These are phyloP conservation scores for Chrysolina americana DNA, from an alignment of 2,888 invertebrate genomes.

Conservation along the genomic window DNA sequence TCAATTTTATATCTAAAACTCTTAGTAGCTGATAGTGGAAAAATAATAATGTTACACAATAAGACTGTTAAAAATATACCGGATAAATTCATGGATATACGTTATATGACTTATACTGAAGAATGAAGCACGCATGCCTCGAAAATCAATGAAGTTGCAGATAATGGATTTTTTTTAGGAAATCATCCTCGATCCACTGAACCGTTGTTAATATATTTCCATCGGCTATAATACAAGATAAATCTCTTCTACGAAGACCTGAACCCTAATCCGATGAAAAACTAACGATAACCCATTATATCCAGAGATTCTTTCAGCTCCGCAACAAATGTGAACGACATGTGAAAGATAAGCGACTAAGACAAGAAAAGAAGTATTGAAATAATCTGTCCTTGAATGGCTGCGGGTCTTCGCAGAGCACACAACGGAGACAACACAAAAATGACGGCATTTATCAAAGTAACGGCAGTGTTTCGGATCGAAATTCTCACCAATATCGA, in stretches of 20 bases:
- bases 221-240: slow-evolving; percentile 7
- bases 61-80: too few species aligned
- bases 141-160: too few species aligned
- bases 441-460: slow-evolving; percentile 45
- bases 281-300: slow-evolving; percentile 40
- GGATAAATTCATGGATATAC: too few species aligned
- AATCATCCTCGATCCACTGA: background rate
- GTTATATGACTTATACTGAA: too few species aligned
- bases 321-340: slow-evolving; percentile 42
- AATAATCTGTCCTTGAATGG: slow-evolving; percentile 44
- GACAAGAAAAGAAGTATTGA: slow-evolving; percentile 46
- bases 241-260: background rate
- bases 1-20: too few species aligned
- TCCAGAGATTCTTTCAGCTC: slow-evolving; percentile 35
- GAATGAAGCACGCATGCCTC: too few species aligned
- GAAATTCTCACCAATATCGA: slow-evolving; percentile 38
- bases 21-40: too few species aligned
- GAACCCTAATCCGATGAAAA: slow-evolving; percentile 27
- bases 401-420: slow-evolving; percentile 20
- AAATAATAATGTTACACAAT: too few species aligned
- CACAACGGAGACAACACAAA: slow-evolving; percentile 36
- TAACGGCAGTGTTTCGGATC: slow-evolving; percentile 28
- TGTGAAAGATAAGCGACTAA: slow-evolving; percentile 42
- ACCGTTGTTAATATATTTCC: slow-evolving; percentile 8
- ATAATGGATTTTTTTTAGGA: background rate